These are phyloP conservation scores for Euzetes globulus DNA, from an alignment of 2,888 invertebrate species.

Conservation along the genomic window DNA sequence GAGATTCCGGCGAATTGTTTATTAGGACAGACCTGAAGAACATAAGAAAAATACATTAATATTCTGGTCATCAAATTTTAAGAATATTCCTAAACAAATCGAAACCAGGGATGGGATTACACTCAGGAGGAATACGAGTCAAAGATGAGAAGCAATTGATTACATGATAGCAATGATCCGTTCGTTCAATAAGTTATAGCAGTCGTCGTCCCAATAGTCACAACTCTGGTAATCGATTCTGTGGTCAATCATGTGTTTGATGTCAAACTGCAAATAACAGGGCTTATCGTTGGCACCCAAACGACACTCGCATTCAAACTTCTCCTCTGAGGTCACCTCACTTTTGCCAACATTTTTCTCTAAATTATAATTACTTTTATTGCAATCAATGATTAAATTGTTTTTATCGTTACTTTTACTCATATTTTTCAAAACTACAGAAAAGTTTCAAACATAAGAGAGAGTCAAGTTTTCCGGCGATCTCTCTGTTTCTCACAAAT, in stretches of 20 bases:
- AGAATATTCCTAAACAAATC: no score
- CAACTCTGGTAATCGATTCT: conserved; percentile 5
- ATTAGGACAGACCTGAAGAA: neutral
- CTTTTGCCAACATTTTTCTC: neutral
- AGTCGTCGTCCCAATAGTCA: conserved; percentile 20
- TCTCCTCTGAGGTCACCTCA: neutral
- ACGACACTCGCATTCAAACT: conserved; percentile 1
- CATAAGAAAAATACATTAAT: neutral
- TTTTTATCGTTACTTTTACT: neutral
- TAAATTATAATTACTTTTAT: neutral
- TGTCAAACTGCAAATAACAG: neutral
- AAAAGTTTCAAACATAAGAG: neutral
- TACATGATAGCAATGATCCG: conserved; percentile 9
- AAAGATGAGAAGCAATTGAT: neutral
- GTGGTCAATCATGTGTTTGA: conserved; percentile 7
- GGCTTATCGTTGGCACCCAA: neutral
- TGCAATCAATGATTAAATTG: neutral
- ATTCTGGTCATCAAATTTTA: no score
- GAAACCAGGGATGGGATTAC: no score
- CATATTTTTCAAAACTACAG: neutral
- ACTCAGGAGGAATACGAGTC: no score
- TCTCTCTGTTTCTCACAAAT: neutral
- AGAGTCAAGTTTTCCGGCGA: neutral
- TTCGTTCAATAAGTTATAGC: conserved; percentile 8
- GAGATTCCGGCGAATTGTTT: neutral